Base-by-base conservation (phyloP, 2,797 vertebrate genomes). In the Margarornis squamiger region DNA sequence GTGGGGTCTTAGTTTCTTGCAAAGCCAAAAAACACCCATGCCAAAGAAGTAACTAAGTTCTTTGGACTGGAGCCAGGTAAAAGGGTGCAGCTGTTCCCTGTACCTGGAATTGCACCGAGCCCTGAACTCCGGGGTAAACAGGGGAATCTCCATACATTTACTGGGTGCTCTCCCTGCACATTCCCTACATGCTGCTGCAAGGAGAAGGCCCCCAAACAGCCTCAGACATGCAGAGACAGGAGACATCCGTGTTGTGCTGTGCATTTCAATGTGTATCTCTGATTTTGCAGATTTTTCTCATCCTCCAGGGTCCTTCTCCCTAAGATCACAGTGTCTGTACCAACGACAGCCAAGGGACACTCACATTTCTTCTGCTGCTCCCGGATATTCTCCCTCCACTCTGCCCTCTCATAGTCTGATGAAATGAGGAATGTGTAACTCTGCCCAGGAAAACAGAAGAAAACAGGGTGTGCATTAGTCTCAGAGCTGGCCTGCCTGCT, bases 281-380 rank as follows among this genome's bases (percentile, higher is more conserved):
- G 43, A 57, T 82, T 61, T 54, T 32, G 18, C 32, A 62, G 24
- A 24, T n/a, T 46, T 66, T 66, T 24, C 19, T 36, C 54, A n/a
- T 39, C 23, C 73, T 63, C 83, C 43, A 29, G 59, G 48, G 11
- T 24, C 14, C 45, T 12, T 22, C 58, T 66, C 49, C 75, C 18
- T 18, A 66, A 22, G 16, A 36, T 57, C 46, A 71, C 52, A 41
- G n/a, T 8, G 45, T 39, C 76, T 46, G 39, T 32, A 58, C 27
- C 81, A 55, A 20, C 5, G n/a, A 32, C 65, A 72, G 59, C 27
- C 65, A 17, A 85, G 57, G 24, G 29, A 66, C 87, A 98, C 99
- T 98, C 88, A 99, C 99, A 99, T 83, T 99, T 99, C 97, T 99
- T 99, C 97, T 99, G 99, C 97, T 99, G 99, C 88, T 99, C 99